Percentiles rank a stretch among this genome's conserved stretches.
Evolutionary conservation across 1,140 invertebrate genomes (phyloP).

Genomic region (Micrasema minimum): DNA sequence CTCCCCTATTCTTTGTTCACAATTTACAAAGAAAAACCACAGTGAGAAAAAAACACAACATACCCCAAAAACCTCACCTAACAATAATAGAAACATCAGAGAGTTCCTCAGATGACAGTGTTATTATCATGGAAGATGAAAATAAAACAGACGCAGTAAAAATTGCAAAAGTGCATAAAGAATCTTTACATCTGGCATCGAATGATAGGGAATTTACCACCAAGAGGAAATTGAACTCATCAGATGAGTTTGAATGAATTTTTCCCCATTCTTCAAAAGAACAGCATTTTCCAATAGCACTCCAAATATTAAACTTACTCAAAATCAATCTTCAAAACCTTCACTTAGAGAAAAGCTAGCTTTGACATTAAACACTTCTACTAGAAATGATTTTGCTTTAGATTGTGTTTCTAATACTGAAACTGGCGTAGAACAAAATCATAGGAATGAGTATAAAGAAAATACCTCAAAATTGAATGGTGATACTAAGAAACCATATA

Average conservation of each 20-base stretch:
- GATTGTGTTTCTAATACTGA: neutral
- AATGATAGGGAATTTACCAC: neutral
- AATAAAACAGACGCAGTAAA: too few relatives aligned
- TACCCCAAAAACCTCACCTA: conserved; percentile 31
- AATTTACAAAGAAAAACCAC: conserved; percentile 37
- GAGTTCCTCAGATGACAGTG: conserved; percentile 35
- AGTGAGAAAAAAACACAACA: neutral
- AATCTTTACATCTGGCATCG: too few relatives aligned
- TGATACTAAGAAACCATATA: too few relatives aligned
- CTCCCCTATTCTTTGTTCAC: conserved; percentile 47
- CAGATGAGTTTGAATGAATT: conserved; percentile 54
- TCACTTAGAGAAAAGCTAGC: conserved; percentile 36
- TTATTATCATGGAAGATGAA: neutral
- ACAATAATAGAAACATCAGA: conserved; percentile 47
- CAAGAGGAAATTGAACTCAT: conserved; percentile 57
- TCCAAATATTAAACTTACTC: conserved; percentile 16
- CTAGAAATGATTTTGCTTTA: neutral
- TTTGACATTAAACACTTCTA: neutral
- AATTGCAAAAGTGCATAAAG: too few relatives aligned
- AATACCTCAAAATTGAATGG: too few relatives aligned
- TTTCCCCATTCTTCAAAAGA: conserved; percentile 61
- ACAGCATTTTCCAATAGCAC: conserved; percentile 56
- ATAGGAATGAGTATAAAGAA: too few relatives aligned
- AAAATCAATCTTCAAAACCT: conserved; percentile 8
- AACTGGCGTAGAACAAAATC: neutral